Base-by-base conservation (phyloP, 2,888 invertebrate species). In the Hartigia nigra region DNA sequence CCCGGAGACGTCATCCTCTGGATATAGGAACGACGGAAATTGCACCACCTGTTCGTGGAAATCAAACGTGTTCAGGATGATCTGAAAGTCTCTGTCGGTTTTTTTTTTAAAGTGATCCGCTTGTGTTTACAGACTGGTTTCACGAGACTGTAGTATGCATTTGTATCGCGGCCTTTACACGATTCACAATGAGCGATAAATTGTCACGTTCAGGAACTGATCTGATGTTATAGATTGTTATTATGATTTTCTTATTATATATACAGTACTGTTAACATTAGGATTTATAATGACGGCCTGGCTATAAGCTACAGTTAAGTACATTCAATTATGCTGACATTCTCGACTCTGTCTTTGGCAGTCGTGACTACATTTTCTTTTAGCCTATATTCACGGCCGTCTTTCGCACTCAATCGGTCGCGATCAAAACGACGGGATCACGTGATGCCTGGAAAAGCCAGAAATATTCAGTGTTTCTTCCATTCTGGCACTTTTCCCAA, bases 401-500 rank as follows among this genome's bases (percentile, higher is more conserved):
- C 74, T 79, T 72, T 39, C 3, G 36, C 76, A 31, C 23, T 55
- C 76, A 74, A 77, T 34, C 74, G 36, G 35, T 31, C 34, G 77
- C 74, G 74, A 77, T 77, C 74, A 77, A 77, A 77, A 77, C 34
- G 77, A 69, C 2, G 23, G 32, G 23, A 23, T 32, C 31, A 12
- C 31, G 72, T 31, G 32, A 72, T 72, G 32, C 31, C 72, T 31
- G 31, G 72, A 72, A 31, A 72, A 55, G 31, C 12, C 3, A 72
- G 72, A 72, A 74, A 36, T 31, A 31, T n/a, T 35, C 74, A 0
- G 74, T 34, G 31, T 31, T 72, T 23, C 72, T 74, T 36, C 75
- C 75, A 36, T 74, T 74, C 79, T 80, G 81, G 78, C 39, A 81
- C 77, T 77, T 76, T 82, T 79, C 78, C 77, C 76, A 81, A 81